Percentiles rank a stretch among this genome's conserved stretches.
Evolutionary conservation across 2,113 vertebrate genomes (phyloP).

Genomic region (Archilochus colubris): DNA sequence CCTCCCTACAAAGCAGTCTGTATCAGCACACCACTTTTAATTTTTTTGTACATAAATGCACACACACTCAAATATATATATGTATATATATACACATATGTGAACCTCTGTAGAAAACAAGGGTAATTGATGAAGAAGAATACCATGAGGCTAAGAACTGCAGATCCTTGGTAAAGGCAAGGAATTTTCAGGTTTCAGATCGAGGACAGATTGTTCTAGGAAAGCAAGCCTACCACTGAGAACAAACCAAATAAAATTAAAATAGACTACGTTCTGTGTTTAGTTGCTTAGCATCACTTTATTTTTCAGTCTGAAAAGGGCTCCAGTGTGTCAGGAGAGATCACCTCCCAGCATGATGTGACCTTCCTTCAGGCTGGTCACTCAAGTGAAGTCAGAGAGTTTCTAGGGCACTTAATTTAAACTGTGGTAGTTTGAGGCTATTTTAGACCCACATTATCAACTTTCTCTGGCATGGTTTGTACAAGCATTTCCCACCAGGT

Average conservation of each 20-base stretch:
- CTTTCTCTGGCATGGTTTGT: not conserved
- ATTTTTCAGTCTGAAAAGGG: conserved; percentile 21
- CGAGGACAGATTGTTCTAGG: not conserved
- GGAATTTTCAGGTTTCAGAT: not conserved
- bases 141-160: not conserved
- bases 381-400: conserved; percentile 41
- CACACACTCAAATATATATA: not conserved
- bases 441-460: not conserved
- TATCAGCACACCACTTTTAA: not conserved
- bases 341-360: conserved; percentile 31
- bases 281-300: not conserved
- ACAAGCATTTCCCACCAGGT: not conserved
- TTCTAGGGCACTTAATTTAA: conserved; percentile 21
- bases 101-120: not conserved
- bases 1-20: not conserved
- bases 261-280: not conserved
- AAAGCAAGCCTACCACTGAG: not conserved
- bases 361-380: conserved; percentile 57
- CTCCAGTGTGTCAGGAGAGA: not conserved
- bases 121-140: not conserved
- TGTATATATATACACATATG: not conserved
- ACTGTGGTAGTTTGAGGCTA: not conserved
- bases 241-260: not conserved
- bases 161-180: not conserved
- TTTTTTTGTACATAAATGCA: not conserved